phyloP scores from a whole-genome alignment of 1,140 invertebrate species.

The Penaeus indicus region DNA sequence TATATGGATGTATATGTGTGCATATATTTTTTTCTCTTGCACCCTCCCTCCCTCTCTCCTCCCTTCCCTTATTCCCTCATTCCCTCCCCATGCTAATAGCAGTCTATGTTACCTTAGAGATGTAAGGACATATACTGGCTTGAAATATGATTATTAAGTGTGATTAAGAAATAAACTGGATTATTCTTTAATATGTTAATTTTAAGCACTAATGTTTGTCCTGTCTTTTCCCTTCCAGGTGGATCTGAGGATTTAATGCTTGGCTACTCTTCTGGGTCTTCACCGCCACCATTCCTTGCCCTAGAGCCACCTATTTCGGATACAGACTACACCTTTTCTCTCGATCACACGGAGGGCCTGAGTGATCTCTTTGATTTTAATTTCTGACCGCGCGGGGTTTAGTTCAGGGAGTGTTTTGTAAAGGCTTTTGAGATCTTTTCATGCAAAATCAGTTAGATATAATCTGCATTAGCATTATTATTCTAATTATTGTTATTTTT shows the following conservation, averaged over 20 bases:
- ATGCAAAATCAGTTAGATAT: neutral
- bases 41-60: too few species aligned
- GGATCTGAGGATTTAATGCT: constrained; percentile 44
- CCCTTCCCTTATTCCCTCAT: too few species aligned
- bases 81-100: too few species aligned
- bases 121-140: too few species aligned
- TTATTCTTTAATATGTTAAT: neutral
- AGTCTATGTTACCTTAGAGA: too few species aligned
- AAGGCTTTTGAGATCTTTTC: constrained; percentile 8
- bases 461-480: neutral
- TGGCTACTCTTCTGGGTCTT: constrained; percentile 16
- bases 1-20: too few species aligned
- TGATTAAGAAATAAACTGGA: neutral
- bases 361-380: constrained; percentile 86
- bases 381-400: constrained; percentile 52
- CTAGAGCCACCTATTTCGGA: constrained; percentile 84
- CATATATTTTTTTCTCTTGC: too few species aligned
- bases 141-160: too few species aligned
- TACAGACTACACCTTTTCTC: constrained; percentile 86
- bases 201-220: neutral
- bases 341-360: constrained; percentile 85
- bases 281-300: constrained; percentile 76
- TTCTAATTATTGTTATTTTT: constrained; percentile 10
- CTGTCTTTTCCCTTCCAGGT: constrained; percentile 8
- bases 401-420: constrained; percentile 1